Evolutionary conservation across 2,888 invertebrate genomes (phyloP), one percentile per base, ranked within the genome.

Genomic region (Lamproptera curius): DNA sequence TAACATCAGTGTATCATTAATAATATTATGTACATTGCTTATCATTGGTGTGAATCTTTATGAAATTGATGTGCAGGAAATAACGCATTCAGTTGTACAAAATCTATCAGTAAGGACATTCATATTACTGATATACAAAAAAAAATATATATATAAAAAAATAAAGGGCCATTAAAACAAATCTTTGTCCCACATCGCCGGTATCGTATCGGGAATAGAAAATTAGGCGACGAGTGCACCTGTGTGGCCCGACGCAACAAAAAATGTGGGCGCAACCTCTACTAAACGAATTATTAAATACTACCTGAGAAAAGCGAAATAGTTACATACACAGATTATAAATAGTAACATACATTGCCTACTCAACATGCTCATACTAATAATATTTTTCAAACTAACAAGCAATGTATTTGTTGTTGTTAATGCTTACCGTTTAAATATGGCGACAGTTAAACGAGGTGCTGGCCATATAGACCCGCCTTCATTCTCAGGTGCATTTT

Each of bases 401-500:
- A 48, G 67, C 61, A 67, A 62, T 76, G 71, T 49, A 70, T 38
- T 1, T 0, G 28, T 43, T 52, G 28, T 42, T 3, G 4, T 13
- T 8, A 53, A 47, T 37, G 54, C 41, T 26, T 16, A 55, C 69
- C 11, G 1, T 4, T 31, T 31, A n/a, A 31, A 31, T 13, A 11
- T 31, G 3, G 2, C n/a, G 31, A 1, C 31, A 31, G 31, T 13
- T 79, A 75, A 83, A 81, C 78, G 79, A 73, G 76, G 78, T 86
- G 81, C 83, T 83, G 83, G 83, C 83, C 74, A 84, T 83, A 83
- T 82, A 76, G 79, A 63, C 73, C 83, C 85, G 81, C 85, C 85
- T 84, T 79, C 83, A 83, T 85, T 83, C 85, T 86, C 86, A 86
- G 86, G 85, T 86, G 86, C 85, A 83, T 86, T 83, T 85, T 85